Conservation (phyloP, 2,113 vertebrate species). For the Entelurus aequoreus region DNA sequence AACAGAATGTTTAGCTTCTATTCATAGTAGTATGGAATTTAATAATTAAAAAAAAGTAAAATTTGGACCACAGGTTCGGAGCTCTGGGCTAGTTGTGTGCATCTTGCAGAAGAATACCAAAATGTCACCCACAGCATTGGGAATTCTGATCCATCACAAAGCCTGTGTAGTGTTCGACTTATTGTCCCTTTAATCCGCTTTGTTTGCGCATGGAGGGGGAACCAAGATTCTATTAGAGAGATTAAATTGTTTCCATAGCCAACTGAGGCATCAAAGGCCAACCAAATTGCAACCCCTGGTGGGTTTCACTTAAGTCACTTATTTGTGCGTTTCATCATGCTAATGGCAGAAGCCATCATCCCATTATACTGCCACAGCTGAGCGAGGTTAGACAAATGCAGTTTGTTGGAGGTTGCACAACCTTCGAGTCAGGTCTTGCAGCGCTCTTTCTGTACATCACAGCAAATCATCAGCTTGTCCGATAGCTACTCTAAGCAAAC, state of each 20-base stretch:
- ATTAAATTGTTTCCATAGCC: constrained; percentile 74
- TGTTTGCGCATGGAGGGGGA: constrained; percentile 52
- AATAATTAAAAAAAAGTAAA: too few species aligned
- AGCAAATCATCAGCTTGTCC: constrained; percentile 68
- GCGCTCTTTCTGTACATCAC: constrained; percentile 41
- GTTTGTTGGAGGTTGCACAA: constrained; percentile 62
- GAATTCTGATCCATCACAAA: constrained; percentile 47
- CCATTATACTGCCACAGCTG: constrained; percentile 58
- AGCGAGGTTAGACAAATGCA: constrained; percentile 66
- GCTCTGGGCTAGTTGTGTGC: too few species aligned
- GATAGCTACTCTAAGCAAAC: constrained; percentile 46
- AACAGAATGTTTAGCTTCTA: too few species aligned
- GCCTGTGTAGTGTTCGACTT: constrained; percentile 40
- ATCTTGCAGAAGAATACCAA: too few species aligned
- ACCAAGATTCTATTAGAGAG: constrained; percentile 72
- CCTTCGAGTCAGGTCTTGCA: constrained; percentile 53
- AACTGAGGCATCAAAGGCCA: constrained; percentile 71
- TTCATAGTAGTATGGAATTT: too few species aligned
- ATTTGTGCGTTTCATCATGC: constrained; percentile 79
- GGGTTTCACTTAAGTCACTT: constrained; percentile 69
- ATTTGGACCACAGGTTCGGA: too few species aligned
- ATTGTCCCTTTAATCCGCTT: constrained; percentile 62
- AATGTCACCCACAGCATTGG: constrained; percentile 13
- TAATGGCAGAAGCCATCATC: constrained; percentile 70
- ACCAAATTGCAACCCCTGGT: constrained; percentile 68